Base-by-base conservation (phyloP, 1,140 invertebrate genomes). In the Trissolcus basalis region DNA sequence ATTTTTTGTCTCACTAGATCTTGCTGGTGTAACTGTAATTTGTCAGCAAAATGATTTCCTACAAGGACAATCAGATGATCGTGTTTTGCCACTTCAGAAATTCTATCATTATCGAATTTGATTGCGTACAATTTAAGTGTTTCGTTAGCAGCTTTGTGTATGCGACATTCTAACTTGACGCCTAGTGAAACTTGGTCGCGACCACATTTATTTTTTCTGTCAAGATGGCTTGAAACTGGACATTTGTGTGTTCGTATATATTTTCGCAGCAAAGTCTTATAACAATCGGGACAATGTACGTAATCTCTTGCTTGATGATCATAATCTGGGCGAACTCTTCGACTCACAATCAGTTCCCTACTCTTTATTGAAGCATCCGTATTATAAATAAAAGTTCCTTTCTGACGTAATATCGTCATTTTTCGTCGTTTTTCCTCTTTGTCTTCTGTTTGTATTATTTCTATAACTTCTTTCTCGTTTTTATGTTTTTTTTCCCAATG, bases 1-100 rank as follows among this genome's bases (percentile, higher is more conserved):
- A 58, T 58, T 47, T 58, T 58, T 10, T 56, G 43, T 4, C 50
- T n/a, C 2, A 53, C 50, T 8, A 53, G 4, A 12, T 53, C 10
- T 7, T 53, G 9, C 12, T 53, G 50, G 39, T 53, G 50, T 15
- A 9, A 7, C 15, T 53, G 33, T 19, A 58, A 58, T 11, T 58
- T 58, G 19, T 47, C 43, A 1, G 54, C 19, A 58, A 58, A 58
- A 27, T 33, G 12, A 35, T 58, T 58, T 16, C 19, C 41, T 9
- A 58, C 12, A 10, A 13, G 1, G 11, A 58, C 32, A 1, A 58
- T 58, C 7, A 58, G n/a, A 1, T 58, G 3, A 9, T 47, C 41
- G 9, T 58, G 43, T 19, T 10, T 33, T 8, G 43, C 43, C 8
- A 47, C 13, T 35, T 47, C 0, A 1, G 54, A 10, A 12, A 58